A percentile compares a stretch with the other conserved stretches of the same genome.
phyloP scores from a whole-genome alignment of 2,797 vertebrate species.

The Serranus cabrilla region DNA sequence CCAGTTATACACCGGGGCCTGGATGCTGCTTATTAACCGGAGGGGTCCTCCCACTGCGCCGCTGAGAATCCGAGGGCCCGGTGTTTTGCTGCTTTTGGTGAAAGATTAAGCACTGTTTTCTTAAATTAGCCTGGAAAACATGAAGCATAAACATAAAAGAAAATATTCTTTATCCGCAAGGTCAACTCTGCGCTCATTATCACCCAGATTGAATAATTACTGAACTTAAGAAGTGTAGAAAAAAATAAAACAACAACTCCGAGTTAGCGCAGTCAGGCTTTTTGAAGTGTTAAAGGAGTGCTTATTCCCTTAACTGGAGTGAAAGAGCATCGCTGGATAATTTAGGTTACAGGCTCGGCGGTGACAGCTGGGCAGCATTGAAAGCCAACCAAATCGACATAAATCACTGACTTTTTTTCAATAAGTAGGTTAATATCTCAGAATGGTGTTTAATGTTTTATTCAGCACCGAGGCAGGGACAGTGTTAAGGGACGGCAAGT shows the following conservation, averaged over 20 bases:
- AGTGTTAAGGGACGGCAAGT: slow-evolving; percentile 80
- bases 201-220: slow-evolving; percentile 81
- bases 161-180: slow-evolving; percentile 77
- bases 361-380: slow-evolving; percentile 87
- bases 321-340: slow-evolving; percentile 83
- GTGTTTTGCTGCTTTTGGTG: slow-evolving; percentile 80
- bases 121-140: slow-evolving; percentile 82
- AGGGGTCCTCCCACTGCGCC: slow-evolving; percentile 67
- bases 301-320: slow-evolving; percentile 84
- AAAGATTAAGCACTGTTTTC: slow-evolving; percentile 83
- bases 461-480: slow-evolving; percentile 77
- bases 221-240: slow-evolving; percentile 68
- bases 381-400: slow-evolving; percentile 85
- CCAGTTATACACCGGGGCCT: slow-evolving; percentile 77
- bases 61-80: slow-evolving; percentile 50
- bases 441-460: slow-evolving; percentile 87
- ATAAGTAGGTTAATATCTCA: slow-evolving; percentile 90
- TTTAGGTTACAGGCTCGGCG: slow-evolving; percentile 83
- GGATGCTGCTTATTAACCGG: slow-evolving; percentile 76
- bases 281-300: slow-evolving; percentile 85
- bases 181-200: slow-evolving; percentile 80
- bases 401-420: slow-evolving; percentile 81
- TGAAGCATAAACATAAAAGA: slow-evolving; percentile 78
- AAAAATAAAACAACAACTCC: slow-evolving; percentile 68
- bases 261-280: slow-evolving; percentile 66